A percentile compares a stretch with the other conserved stretches of the same genome.
Conservation (phyloP, 2,888 invertebrate species). For the Dinocampus coccinellae region DNA sequence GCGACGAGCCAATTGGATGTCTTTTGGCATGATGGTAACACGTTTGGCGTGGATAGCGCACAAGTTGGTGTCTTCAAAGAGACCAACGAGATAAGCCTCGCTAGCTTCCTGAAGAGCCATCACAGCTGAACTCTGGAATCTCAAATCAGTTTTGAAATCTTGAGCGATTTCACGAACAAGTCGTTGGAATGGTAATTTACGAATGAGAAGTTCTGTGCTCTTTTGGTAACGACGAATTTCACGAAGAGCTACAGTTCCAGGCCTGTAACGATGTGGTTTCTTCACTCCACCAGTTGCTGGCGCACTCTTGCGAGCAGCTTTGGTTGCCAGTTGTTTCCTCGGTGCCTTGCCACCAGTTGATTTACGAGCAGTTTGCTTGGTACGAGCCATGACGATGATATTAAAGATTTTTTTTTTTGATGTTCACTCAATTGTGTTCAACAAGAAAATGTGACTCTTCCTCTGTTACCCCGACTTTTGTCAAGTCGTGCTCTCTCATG, state of each 20-base stretch:
- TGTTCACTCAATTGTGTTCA: not conserved
- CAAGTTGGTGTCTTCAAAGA: slow-evolving; percentile 83
- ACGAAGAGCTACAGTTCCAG: slow-evolving; percentile 71
- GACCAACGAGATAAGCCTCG: slow-evolving; percentile 76
- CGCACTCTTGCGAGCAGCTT: slow-evolving; percentile 80
- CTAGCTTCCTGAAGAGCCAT: slow-evolving; percentile 79
- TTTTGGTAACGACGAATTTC: slow-evolving; percentile 72
- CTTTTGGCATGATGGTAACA: slow-evolving; percentile 77
- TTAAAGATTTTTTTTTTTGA: not conserved
- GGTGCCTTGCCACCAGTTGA: slow-evolving; percentile 77
- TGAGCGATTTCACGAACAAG: slow-evolving; percentile 82
- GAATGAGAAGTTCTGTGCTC: slow-evolving; percentile 74
- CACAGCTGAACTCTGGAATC: slow-evolving; percentile 80
- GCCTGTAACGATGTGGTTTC: slow-evolving; percentile 70
- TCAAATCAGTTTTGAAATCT: slow-evolving; percentile 79
- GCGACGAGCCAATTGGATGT: slow-evolving; percentile 72
- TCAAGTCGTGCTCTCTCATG: not conserved
- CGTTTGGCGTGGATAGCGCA: slow-evolving; percentile 70
- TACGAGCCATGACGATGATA: slow-evolving; percentile 77
- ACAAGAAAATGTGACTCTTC: not conserved
- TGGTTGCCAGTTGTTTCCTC: slow-evolving; percentile 75
- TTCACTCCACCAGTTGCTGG: slow-evolving; percentile 69
- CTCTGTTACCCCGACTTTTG: no score
- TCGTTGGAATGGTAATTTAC: slow-evolving; percentile 80
- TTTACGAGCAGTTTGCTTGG: slow-evolving; percentile 82